A percentile compares a stretch with the other conserved stretches of the same genome.
Conservation (phyloP, 2,113 vertebrate species). For the Nerophis lumbriciformis region DNA sequence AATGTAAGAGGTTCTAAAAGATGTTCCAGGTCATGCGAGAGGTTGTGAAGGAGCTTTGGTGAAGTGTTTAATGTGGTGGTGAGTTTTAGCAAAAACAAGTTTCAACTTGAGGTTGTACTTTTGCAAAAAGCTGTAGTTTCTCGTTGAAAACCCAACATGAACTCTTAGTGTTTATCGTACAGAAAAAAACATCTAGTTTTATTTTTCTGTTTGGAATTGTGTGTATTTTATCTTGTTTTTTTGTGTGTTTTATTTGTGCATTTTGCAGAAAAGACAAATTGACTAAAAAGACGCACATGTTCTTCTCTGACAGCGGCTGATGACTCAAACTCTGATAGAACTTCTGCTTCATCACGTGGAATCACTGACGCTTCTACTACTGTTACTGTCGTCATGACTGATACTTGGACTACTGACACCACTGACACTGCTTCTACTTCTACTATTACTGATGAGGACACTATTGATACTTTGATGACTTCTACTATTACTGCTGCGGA, state of each 20-base stretch:
- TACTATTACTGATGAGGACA: background rate
- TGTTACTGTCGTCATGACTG: background rate
- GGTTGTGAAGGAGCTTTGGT: background rate
- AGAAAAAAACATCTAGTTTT: no score
- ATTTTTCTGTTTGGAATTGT: background rate
- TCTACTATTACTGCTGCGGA: background rate
- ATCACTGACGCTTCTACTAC: conserved; percentile 16
- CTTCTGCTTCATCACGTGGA: conserved; percentile 49
- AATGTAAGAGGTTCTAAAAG: background rate
- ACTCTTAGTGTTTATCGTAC: no score
- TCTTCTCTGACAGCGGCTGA: conserved; percentile 61
- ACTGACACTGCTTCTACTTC: background rate
- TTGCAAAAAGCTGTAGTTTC: no score
- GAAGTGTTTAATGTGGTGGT: background rate
- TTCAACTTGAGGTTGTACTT: no score
- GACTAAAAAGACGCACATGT: conserved; percentile 47
- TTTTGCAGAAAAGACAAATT: conserved; percentile 24
- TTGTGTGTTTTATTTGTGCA: background rate
- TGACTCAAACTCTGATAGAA: conserved; percentile 38
- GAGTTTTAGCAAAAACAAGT: no score
- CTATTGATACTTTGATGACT: background rate
- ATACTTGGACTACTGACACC: background rate
- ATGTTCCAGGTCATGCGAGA: no score
- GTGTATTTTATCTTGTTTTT: background rate
- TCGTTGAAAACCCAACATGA: no score